A percentile compares a stretch with the other conserved stretches of the same genome.
phyloP scores from a whole-genome alignment of 2,113 vertebrate genomes.

The Loxodonta africana region DNA sequence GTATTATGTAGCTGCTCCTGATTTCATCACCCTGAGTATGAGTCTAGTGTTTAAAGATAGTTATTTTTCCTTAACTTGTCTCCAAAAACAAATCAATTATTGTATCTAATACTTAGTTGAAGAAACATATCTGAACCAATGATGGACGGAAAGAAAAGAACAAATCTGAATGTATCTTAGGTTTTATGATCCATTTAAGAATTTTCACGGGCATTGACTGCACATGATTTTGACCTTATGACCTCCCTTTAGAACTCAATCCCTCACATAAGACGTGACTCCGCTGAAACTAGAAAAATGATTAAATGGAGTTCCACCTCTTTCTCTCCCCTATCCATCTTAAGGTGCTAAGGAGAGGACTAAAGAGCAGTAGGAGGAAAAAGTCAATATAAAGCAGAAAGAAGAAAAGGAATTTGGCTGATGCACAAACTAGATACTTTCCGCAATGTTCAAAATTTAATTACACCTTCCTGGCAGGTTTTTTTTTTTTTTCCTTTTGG shows the following conservation, averaged over 20 bases:
- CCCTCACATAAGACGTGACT: not conserved
- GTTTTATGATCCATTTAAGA: not conserved
- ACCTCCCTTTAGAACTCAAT: not conserved
- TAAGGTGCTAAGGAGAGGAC: not conserved
- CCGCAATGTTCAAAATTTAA: not conserved
- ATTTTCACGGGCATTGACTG: conserved; percentile 16
- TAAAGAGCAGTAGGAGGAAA: not conserved
- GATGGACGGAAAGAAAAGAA: not conserved
- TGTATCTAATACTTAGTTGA: not conserved
- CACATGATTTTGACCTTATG: not conserved
- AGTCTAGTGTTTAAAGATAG: not conserved
- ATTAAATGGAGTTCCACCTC: not conserved
- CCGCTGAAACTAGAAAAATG: not conserved
- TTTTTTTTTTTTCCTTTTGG: not conserved
- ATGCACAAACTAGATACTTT: not conserved
- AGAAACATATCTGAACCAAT: not conserved
- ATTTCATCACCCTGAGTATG: not conserved
- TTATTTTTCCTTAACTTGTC: not conserved
- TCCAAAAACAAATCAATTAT: not conserved
- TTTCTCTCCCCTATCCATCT: not conserved
- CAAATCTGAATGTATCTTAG: not conserved
- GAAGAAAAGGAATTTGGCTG: not conserved
- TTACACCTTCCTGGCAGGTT: not conserved
- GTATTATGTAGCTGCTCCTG: not conserved
- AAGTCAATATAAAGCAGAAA: not conserved